Conservation (phyloP, 2,113 vertebrate species). For the Hemiprocne comata region DNA sequence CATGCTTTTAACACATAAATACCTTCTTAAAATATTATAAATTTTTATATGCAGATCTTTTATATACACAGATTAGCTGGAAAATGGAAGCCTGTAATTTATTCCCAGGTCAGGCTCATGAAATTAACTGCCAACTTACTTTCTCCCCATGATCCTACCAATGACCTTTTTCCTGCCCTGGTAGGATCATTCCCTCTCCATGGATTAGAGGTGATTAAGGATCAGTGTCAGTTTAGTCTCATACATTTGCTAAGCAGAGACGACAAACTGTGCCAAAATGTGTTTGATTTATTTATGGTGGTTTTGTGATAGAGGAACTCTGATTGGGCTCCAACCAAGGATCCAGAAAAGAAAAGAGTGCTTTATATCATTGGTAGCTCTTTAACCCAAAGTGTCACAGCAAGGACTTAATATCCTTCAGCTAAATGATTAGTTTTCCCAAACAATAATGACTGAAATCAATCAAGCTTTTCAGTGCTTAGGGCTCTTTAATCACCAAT, state of each 20-base stretch:
- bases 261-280: conserved; percentile 60
- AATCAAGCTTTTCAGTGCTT: conserved; percentile 62
- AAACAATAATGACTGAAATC: conserved; percentile 62
- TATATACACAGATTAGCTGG: background rate
- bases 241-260: conserved; percentile 49
- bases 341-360: conserved; percentile 62
- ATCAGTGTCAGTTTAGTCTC: conserved; percentile 70
- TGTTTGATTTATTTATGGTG: conserved; percentile 54
- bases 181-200: conserved; percentile 29
- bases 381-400: conserved; percentile 66
- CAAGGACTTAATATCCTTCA: conserved; percentile 58
- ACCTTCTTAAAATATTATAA: background rate
- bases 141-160: conserved; percentile 48
- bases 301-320: conserved; percentile 43
- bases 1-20: background rate
- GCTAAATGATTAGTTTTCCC: conserved; percentile 60
- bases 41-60: background rate
- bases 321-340: conserved; percentile 53
- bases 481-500: conserved; percentile 34
- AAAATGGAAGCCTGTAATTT: conserved; percentile 19
- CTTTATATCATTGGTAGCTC: conserved; percentile 66
- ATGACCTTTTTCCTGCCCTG: conserved; percentile 51
- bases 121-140: conserved; percentile 54
- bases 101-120: conserved; percentile 31
- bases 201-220: conserved; percentile 67